phyloP scores from a whole-genome alignment of 2,888 invertebrate species.

The Ashinkailepas kermadecensis region DNA sequence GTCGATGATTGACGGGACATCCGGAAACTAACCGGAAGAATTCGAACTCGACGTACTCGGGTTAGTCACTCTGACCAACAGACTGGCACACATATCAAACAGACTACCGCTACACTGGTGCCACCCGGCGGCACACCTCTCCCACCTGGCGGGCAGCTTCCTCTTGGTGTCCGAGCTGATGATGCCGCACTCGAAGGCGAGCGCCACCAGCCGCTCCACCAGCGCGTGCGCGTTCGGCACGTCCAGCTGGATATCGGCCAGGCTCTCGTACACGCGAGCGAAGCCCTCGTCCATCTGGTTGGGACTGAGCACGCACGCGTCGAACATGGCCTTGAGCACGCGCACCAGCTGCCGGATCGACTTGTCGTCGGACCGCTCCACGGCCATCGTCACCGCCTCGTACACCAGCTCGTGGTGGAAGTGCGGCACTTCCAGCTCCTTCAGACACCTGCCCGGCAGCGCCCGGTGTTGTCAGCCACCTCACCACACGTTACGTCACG shows the following conservation, averaged over 20 bases:
- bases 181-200: conserved; percentile 63
- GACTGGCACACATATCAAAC: no score
- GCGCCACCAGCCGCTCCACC: conserved; percentile 74
- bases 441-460: conserved; percentile 43
- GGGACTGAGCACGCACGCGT: conserved; percentile 67
- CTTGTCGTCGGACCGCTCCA: conserved; percentile 72
- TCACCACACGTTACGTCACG: no score
- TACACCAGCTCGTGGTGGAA: conserved; percentile 82
- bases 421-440: conserved; percentile 85
- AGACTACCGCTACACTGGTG: no score
- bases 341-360: conserved; percentile 73
- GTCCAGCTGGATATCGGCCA: conserved; percentile 84
- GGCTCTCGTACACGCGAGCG: conserved; percentile 73
- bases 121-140: no score
- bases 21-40: no score
- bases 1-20: no score
- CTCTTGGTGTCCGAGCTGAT: conserved; percentile 41
- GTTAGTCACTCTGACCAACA: no score
- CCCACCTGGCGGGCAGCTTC: neutral
- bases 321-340: conserved; percentile 66
- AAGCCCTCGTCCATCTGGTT: conserved; percentile 88
- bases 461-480: no score
- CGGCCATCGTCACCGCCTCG: conserved; percentile 70
- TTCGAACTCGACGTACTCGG: no score
- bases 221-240: conserved; percentile 84